Percentiles rank a stretch among this genome's conserved stretches.
Evolutionary conservation across 2,888 invertebrate genomes (phyloP).

Genomic region (Drosophila yooni): DNA sequence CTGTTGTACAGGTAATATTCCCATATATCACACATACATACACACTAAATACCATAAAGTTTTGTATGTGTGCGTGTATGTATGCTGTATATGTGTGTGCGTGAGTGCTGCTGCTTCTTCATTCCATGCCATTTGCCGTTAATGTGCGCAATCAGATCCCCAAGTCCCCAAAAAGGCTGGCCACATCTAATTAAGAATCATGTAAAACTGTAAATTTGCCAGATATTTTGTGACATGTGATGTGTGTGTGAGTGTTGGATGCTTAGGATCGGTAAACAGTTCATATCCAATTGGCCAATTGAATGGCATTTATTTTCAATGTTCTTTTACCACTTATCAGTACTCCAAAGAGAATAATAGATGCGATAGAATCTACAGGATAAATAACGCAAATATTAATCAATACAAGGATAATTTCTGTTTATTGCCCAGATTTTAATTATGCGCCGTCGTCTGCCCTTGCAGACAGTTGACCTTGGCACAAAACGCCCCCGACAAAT

Average conservation of each 20-base stretch:
- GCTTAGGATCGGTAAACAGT: not conserved
- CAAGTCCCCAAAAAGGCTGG: slow-evolving; percentile 19
- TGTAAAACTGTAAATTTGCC: slow-evolving; percentile 1
- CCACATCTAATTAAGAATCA: slow-evolving; percentile 13
- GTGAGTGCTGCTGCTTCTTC: slow-evolving; percentile 17
- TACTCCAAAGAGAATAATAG: not conserved
- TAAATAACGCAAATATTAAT: not conserved
- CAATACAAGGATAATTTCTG: not conserved
- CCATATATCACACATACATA: slow-evolving; percentile 18
- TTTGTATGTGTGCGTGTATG: slow-evolving; percentile 19
- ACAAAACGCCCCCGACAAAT: slow-evolving; percentile 53
- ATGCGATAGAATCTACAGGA: not conserved
- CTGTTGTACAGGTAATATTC: slow-evolving; percentile 63
- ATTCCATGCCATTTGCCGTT: slow-evolving; percentile 35
- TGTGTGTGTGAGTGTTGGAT: not conserved
- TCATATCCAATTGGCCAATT: not conserved
- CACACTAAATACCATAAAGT: slow-evolving; percentile 12
- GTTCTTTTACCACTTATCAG: not conserved
- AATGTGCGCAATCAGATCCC: slow-evolving; percentile 27
- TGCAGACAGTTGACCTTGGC: slow-evolving; percentile 76
- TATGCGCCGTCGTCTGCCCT: slow-evolving; percentile 32
- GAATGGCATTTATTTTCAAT: not conserved
- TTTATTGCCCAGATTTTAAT: not conserved
- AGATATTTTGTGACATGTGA: not conserved
- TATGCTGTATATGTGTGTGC: slow-evolving; percentile 18